Evolutionary conservation across 2,888 invertebrate species (phyloP).

Genomic region (Cistogaster globosa): DNA sequence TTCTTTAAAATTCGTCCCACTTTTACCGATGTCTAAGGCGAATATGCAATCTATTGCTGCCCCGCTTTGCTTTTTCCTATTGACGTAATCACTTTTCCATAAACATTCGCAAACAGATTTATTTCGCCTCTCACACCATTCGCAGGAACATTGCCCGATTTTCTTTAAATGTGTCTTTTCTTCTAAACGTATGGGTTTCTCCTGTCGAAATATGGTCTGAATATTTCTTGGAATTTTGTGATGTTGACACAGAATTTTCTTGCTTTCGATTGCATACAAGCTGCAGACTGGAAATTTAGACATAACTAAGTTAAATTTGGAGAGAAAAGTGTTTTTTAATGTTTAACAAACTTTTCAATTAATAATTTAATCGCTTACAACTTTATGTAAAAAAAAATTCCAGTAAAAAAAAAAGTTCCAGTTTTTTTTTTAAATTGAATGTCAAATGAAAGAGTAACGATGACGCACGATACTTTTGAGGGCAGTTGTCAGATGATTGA

Average conservation of each 20-base stretch:
- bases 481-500: no score
- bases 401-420: no score
- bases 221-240: conserved; percentile 67
- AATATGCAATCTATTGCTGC: conserved; percentile 10
- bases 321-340: neutral
- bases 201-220: conserved; percentile 28
- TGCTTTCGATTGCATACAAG: conserved; percentile 42
- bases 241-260: conserved; percentile 63
- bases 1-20: neutral
- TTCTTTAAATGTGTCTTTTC: conserved; percentile 62
- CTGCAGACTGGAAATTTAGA: conserved; percentile 64
- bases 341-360: conserved; percentile 12
- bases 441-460: neutral
- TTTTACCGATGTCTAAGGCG: neutral
- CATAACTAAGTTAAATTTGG: conserved; percentile 37
- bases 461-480: no score
- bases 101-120: conserved; percentile 11
- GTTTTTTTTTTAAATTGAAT: neutral
- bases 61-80: neutral
- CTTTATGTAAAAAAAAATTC: no score
- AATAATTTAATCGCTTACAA: neutral
- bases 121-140: conserved; percentile 12
- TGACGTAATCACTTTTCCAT: neutral
- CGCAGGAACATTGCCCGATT: conserved; percentile 56
- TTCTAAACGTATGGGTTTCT: conserved; percentile 66